A percentile compares a stretch with the other conserved stretches of the same genome.
Evolutionary conservation across 1,140 invertebrate genomes (phyloP).

Genomic region (Hydropsyche tenuis): DNA sequence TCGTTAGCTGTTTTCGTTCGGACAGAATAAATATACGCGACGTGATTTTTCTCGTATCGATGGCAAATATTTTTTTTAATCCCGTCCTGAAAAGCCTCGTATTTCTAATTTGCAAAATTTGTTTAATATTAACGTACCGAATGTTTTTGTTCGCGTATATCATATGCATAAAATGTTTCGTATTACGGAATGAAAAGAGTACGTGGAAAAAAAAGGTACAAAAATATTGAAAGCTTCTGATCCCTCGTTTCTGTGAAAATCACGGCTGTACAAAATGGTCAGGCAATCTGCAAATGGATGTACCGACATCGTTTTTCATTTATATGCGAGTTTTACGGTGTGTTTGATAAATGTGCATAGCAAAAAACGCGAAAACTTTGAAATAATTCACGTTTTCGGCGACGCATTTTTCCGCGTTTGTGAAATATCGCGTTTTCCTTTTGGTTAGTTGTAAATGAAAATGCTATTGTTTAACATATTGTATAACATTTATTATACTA

Average conservation of each 20-base stretch:
- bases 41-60: conserved; percentile 27
- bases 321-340: no score
- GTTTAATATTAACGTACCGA: no score
- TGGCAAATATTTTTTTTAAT: conserved; percentile 8
- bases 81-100: no score
- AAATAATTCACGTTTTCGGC: neutral
- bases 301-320: conserved; percentile 15
- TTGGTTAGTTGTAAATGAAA: no score
- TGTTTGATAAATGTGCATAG: conserved; percentile 3
- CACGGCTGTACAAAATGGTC: conserved; percentile 8
- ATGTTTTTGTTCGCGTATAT: no score
- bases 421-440: no score
- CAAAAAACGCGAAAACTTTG: neutral
- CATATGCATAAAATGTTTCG: no score
- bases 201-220: neutral
- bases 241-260: conserved; percentile 28
- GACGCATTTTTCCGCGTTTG: conserved; percentile 2
- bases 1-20: conserved; percentile 19
- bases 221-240: conserved; percentile 14
- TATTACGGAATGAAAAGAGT: no score
- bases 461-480: neutral
- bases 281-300: conserved; percentile 40
- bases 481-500: conserved; percentile 23
- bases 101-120: no score
- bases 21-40: conserved; percentile 13